Conservation (phyloP, 2,797 vertebrate species). For the Melanotaenia pygmaea region DNA sequence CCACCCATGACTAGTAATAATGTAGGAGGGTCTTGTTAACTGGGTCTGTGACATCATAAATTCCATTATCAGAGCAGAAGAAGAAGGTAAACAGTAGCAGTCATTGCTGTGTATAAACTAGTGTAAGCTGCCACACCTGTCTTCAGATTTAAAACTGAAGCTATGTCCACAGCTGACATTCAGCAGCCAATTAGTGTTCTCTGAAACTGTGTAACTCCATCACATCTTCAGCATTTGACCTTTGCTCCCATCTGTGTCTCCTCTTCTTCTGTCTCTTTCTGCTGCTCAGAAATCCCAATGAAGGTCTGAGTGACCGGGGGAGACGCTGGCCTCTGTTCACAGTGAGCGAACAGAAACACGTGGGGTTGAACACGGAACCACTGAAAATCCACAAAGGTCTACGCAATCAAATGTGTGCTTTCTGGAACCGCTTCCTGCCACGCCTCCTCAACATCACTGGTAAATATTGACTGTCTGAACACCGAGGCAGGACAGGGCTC, state of each 20-base stretch:
- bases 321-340: constrained; percentile 88
- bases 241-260: background rate
- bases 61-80: no score
- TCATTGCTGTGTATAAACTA: no score
- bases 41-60: no score
- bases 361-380: constrained; percentile 85
- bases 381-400: constrained; percentile 86
- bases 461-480: constrained; percentile 57
- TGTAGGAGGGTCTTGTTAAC: no score
- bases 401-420: constrained; percentile 89
- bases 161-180: no score
- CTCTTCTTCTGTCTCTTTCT: background rate
- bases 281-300: constrained; percentile 87
- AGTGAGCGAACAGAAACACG: constrained; percentile 83
- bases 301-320: constrained; percentile 73
- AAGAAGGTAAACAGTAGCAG: no score
- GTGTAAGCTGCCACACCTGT: no score
- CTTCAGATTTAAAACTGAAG: no score
- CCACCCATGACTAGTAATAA: no score
- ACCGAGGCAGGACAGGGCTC: no score
- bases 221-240: no score
- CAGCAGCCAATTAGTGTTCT: no score
- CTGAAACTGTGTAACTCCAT: background rate
- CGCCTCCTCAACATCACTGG: constrained; percentile 92
- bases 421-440: constrained; percentile 94